A percentile compares a stretch with the other conserved stretches of the same genome.
Evolutionary conservation across 2,888 invertebrate species (phyloP).

Genomic region (Polia nebulosa): DNA sequence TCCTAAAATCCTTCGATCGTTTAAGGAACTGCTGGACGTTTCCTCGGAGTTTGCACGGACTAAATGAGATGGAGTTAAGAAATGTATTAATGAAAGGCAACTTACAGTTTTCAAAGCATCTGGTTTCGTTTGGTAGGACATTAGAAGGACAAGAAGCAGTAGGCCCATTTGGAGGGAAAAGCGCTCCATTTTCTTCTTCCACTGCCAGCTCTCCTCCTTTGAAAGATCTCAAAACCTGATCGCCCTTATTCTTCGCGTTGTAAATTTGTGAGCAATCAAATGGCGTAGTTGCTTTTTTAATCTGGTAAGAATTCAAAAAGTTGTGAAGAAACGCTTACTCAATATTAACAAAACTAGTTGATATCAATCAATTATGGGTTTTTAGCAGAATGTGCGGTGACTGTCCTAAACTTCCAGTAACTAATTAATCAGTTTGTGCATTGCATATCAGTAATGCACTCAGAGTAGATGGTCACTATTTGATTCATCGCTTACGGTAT

Average conservation of each 20-base stretch:
- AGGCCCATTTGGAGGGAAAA: constrained; percentile 45
- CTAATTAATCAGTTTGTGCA: too few species aligned
- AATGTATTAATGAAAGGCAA: background rate
- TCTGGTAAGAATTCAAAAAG: constrained; percentile 14
- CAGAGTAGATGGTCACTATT: too few species aligned
- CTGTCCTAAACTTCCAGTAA: too few species aligned
- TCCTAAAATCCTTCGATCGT: too few species aligned
- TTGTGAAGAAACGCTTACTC: background rate
- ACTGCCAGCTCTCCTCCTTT: constrained; percentile 29
- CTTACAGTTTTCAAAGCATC: constrained; percentile 51
- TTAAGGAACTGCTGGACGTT: too few species aligned
- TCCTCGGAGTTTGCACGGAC: too few species aligned
- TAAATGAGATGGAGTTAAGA: too few species aligned
- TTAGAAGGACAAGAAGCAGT: constrained; percentile 27
- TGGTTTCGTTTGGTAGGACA: constrained; percentile 27
- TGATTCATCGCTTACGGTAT: too few species aligned
- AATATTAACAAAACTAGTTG: background rate
- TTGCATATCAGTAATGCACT: too few species aligned
- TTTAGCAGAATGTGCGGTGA: too few species aligned
- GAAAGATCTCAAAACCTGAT: constrained; percentile 22
- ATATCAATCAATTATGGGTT: background rate
- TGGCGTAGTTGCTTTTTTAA: constrained; percentile 29
- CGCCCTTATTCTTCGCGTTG: constrained; percentile 11
- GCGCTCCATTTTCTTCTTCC: constrained; percentile 52
- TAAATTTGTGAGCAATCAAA: constrained; percentile 69